Percentiles rank a stretch among this genome's conserved stretches.
Conservation (phyloP, 2,113 vertebrate species). For the Megaptera novaeangliae region DNA sequence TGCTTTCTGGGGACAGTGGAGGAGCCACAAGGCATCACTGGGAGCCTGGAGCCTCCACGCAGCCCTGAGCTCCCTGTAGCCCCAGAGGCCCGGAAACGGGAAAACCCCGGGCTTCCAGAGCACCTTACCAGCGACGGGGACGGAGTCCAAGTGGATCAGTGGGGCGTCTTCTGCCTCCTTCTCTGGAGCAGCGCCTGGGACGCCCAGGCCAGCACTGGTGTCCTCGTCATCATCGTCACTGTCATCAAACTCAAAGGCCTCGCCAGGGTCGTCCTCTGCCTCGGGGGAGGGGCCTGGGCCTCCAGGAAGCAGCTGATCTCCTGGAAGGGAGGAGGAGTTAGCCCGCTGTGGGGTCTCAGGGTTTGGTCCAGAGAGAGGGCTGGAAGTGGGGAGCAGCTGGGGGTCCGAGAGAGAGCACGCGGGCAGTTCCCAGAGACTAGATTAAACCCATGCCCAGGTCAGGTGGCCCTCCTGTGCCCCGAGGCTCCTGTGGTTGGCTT, state of each 20-base stretch:
- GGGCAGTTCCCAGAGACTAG: background rate
- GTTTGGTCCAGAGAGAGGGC: background rate
- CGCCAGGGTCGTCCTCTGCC: constrained; percentile 69
- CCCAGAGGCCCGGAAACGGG: background rate
- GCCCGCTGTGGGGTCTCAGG: accelerated
- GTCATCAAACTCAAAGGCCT: constrained; percentile 72
- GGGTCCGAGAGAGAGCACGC: background rate
- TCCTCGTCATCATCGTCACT: constrained; percentile 68
- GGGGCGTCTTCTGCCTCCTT: constrained; percentile 7
- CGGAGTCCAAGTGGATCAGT: constrained; percentile 30
- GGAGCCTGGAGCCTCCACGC: background rate
- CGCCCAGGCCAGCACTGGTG: background rate
- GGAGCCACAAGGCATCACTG: background rate
- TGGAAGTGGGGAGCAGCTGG: background rate
- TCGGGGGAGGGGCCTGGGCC: constrained; percentile 45
- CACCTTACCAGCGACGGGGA: constrained; percentile 12
- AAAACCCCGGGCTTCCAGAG: background rate
- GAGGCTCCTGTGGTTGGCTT: background rate
- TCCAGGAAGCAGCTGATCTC: constrained; percentile 45
- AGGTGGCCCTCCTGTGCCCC: background rate
- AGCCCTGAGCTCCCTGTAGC: background rate
- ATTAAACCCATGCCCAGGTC: background rate
- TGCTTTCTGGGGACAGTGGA: constrained; percentile 2
- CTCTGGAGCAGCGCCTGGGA: background rate
- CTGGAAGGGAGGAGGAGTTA: constrained; percentile 45